These are phyloP conservation scores for Sinella curviseta DNA, from an alignment of 1,140 invertebrate genomes.

Conservation along the genomic window DNA sequence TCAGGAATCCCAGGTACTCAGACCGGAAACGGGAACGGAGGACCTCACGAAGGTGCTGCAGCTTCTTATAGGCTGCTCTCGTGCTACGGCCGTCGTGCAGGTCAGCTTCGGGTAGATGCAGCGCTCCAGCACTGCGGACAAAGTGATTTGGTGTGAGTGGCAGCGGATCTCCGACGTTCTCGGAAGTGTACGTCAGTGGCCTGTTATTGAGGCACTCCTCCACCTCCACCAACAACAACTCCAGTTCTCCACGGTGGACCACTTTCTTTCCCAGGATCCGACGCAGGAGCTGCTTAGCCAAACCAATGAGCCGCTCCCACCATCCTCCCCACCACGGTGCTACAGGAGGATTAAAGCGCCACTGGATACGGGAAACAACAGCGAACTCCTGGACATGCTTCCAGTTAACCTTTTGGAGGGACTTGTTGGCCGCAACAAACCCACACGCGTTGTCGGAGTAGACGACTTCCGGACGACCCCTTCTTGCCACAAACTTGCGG, in stretches of 20 bases:
- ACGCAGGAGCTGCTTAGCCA: neutral
- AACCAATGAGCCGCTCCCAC: neutral
- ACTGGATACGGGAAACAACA: neutral
- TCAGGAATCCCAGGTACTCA: neutral
- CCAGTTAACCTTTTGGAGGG: neutral
- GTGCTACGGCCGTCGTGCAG: neutral
- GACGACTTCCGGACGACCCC: neutral
- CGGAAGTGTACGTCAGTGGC: neutral
- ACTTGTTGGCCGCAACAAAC: neutral
- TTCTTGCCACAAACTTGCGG: neutral
- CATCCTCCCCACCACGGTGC: conserved; percentile 10
- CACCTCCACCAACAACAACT: neutral
- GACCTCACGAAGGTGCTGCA: neutral
- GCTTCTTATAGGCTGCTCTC: neutral
- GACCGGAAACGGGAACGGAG: neutral
- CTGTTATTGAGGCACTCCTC: conserved; percentile 5
- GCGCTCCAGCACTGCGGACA: neutral
- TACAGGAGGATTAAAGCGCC: neutral
- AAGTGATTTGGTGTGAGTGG: conserved; percentile 9
- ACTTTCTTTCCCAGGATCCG: neutral
- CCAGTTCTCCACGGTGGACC: neutral
- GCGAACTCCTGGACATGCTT: neutral
- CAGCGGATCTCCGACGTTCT: neutral
- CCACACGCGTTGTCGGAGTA: neutral
- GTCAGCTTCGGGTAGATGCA: neutral